These are phyloP conservation scores for Sus scrofa DNA, from an alignment of 2,113 vertebrate species.

Conservation along the genomic window T2T-Sscrofa CM000819.6:141759001-141759500, in stretches of 20 bases:
- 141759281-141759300: slow-evolving; percentile 59
- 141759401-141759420: slow-evolving; percentile 81
- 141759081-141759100: background rate
- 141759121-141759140: background rate
- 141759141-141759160: slow-evolving; percentile 67
- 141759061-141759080: background rate
- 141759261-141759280: slow-evolving; percentile 54
- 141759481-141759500: slow-evolving; percentile 54
- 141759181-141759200: slow-evolving; percentile 74
- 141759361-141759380: slow-evolving; percentile 74
- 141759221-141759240: slow-evolving; percentile 65
- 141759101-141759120: slow-evolving; percentile 32
- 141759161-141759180: slow-evolving; percentile 58
- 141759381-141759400: slow-evolving; percentile 78
- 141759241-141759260: slow-evolving; percentile 44
- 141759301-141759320: slow-evolving; percentile 77
- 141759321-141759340: slow-evolving; percentile 76
- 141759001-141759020: slow-evolving; percentile 28
- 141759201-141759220: slow-evolving; percentile 65
- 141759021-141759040: background rate
- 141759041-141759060: background rate
- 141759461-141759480: slow-evolving; percentile 59
- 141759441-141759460: slow-evolving; percentile 52
- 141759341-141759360: slow-evolving; percentile 80
- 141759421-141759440: slow-evolving; percentile 76